Evolutionary conservation across 2,113 vertebrate species (phyloP), one percentile per base, ranked within the genome.

Genomic region (Thymallus thymallus): DNA sequence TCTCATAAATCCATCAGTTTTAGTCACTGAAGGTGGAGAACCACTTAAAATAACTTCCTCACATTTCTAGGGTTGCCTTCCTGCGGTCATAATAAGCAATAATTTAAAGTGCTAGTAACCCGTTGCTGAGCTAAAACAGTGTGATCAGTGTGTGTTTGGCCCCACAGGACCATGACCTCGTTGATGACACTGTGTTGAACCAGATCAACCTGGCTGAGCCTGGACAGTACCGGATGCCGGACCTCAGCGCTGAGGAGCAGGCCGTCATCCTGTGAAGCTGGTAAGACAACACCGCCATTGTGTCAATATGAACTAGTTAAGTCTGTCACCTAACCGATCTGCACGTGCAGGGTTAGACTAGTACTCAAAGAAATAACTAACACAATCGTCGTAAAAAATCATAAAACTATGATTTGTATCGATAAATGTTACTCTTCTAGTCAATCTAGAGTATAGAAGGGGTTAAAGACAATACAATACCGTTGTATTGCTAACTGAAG

Each of bases 201-300:
- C 90, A 93, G 76, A 92, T 98, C 77, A 94, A 86, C 78, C 85
- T 99, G 67, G 95, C 89, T 3, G 94, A 97, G 20, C 93, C 95
- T 14, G 91, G 93, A 67, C 91, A 93, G 74, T 91, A 94, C 76
- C 88, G 90, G 76, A 75, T 95, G n/a, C 96, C 95, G 16, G 93
- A 97, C 68, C 87, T 99, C 0, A 94, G 91, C 14, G 97, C 95
- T 0, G 98, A 98, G 82, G 97, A 99, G 81, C 96, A 98, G 85
- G 96, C 95, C 16, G 90, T 99, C 77, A 91, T 99, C 75, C 95
- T 99, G 80, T 96, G 94, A 46, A 64, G 97, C 81, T 99, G 97
- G 98, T 99, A 86, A 90, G 93, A 20, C 55, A 45, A 9, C 7
- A 45, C 41, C 10, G 41, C 10, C 5, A 45, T 45, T 45, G 5